A percentile compares a stretch with the other conserved stretches of the same genome.
Evolutionary conservation across 2,113 vertebrate genomes (phyloP).

Genomic region (Halichoeres trimaculatus): DNA sequence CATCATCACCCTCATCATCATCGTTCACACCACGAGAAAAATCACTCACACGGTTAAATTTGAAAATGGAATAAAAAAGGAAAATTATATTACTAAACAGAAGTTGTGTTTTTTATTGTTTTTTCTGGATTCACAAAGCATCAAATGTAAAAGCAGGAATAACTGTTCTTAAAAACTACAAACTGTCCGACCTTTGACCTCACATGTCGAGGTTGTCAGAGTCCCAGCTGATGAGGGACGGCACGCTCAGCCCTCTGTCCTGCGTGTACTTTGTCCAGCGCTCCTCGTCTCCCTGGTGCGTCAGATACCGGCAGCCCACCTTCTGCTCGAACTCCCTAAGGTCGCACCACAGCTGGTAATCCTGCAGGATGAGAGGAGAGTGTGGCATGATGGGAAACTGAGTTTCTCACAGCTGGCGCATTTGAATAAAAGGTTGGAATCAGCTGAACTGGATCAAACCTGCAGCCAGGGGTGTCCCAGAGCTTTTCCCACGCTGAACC

Average conservation of each 20-base stretch:
- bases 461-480: constrained; percentile 83
- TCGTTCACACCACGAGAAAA: constrained; percentile 23
- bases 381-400: neutral
- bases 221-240: constrained; percentile 52
- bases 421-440: too few species aligned
- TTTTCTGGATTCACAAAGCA: neutral
- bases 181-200: constrained; percentile 26
- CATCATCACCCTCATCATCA: constrained; percentile 28
- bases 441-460: constrained; percentile 51
- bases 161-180: neutral
- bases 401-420: too few species aligned
- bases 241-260: constrained; percentile 69
- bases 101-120: constrained; percentile 50
- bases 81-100: constrained; percentile 68
- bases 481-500: constrained; percentile 82
- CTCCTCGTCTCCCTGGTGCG: constrained; percentile 74
- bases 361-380: constrained; percentile 52
- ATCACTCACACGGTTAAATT: constrained; percentile 11
- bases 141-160: too few species aligned
- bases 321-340: constrained; percentile 78
- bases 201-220: constrained; percentile 13
- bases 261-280: constrained; percentile 67
- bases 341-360: constrained; percentile 84
- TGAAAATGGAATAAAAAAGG: constrained; percentile 77
- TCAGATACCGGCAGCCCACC: constrained; percentile 80